Evolutionary conservation across 2,797 vertebrate genomes (phyloP), one percentile per base, ranked within the genome.

Genomic region (Eospalax fontanierii): DNA sequence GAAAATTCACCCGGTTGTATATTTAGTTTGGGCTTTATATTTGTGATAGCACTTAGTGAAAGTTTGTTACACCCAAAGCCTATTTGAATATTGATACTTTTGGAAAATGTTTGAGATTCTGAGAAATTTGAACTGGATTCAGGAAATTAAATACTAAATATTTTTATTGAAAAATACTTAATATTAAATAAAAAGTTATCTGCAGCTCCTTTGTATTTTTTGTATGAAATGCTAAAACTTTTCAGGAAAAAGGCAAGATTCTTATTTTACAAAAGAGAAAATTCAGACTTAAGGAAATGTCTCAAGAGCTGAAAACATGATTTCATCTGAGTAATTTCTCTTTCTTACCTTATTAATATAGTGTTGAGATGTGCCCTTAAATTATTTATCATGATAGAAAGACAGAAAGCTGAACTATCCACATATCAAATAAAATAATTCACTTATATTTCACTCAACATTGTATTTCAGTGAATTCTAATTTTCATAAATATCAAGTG

Each of bases 401-500:
- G 76, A 46, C 11, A 83, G 9, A 65, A 24, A 83, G 11, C 4
- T 78, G 89, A 95, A 79, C 61, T 74, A 50, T 71, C 8, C 59
- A 65, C 24, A 86, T 59, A 63, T 2, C 38, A 19, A 38, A 46
- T 35, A 78, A 73, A 90, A 43, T 65, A 11, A 65, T 87, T 71
- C 50, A 40, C 19, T 26, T 33, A 4, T 22, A 35, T 70, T 88
- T 94, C 54, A 65, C 24, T 65, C 35, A 78, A 28, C 3, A 43
- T 92, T 54, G 79, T 46, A 68, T 87, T 85, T 74, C n/a, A 85
- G 1, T 21, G 22, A 88, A 7, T 90, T 43, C 1, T 79, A 24
- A 61, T 26, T 92, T 63, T 88, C 71, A 83, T 89, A 94, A 85
- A 86, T 28, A 66, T 9, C 71, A 79, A 90, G 24, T 86, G 19